phyloP scores from a whole-genome alignment of 2,888 invertebrate species.

The Steinernema hermaphroditum region DNA sequence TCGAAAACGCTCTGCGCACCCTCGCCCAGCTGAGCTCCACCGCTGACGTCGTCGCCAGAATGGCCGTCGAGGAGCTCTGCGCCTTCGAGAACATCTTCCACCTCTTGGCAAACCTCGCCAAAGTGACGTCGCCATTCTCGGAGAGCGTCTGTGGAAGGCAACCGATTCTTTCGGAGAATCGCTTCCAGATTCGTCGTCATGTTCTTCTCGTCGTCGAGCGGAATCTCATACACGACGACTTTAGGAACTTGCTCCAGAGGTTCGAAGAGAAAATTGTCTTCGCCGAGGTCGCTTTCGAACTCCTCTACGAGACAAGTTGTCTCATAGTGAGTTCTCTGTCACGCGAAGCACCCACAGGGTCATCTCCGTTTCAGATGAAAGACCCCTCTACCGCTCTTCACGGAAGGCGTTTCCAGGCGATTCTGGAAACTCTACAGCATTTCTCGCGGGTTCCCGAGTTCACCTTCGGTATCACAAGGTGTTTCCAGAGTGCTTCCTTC shows the following conservation, averaged over 20 bases:
- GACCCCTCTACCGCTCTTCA: not conserved
- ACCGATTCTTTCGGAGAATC: not conserved
- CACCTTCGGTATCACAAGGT: not conserved
- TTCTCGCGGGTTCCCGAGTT: not conserved
- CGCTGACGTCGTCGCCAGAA: not conserved
- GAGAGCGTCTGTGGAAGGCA: not conserved
- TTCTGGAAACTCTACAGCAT: not conserved
- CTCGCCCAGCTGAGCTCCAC: not conserved
- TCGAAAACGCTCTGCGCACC: not conserved
- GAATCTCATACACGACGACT: not conserved
- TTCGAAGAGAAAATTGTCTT: not conserved
- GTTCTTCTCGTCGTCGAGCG: not conserved
- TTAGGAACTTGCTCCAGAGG: not conserved
- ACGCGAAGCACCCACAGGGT: no score
- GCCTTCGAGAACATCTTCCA: not conserved
- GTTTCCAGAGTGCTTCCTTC: not conserved
- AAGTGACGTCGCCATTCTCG: not conserved
- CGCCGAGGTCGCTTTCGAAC: not conserved
- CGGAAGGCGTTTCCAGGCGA: not conserved
- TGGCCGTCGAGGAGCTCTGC: not conserved
- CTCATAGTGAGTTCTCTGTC: no score
- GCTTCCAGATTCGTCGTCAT: not conserved
- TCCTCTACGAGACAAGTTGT: not conserved
- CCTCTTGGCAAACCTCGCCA: not conserved
- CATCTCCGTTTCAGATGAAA: not conserved